Evolutionary conservation across 2,888 invertebrate genomes (phyloP), one percentile per base, ranked within the genome.

Genomic region (Philaethria dido): DNA sequence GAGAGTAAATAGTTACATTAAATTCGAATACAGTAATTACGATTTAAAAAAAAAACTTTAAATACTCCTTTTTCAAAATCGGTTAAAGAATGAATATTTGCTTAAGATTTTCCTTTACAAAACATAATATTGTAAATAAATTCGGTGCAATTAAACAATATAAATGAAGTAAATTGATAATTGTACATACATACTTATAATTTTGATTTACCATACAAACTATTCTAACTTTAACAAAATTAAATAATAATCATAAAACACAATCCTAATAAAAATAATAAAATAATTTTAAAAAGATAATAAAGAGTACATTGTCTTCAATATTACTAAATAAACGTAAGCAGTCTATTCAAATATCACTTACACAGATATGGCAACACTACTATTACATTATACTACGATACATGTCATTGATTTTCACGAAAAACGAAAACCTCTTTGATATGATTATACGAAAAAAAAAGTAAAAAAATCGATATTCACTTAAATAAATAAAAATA

Each of bases 341-440:
- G 81, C 87, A 87, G 87, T 87, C 87, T 84, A 84, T 84, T 69
- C 69, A 76, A 79, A 77, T 84, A 85, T 86, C 82, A 84, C 84
- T 84, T 81, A 83, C 76, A 74, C 57, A 74, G 73, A 70, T 70
- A 70, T 70, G 70, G 68, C 70, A 62, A 62, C 68, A 48, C 63
- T 66, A 66, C 62, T 13, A 47, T 52, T 57, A 62, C 14, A 16
- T 33, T 62, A 65, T 16, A 42, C 62, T 69, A 69, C 44, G 20
- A 57, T 42, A 42, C 39, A 57, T 57, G 16, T 22, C 55, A 25
- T 20, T 42, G 54, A 14, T 20, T 63, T 42, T 60, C 29, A 63
- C 62, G 57, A 66, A 63, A 66, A 60, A 62, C 29, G 68, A 22
- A 22, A 59, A 57, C 54, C 61, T 5, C 36, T 5, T 20, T 25